Base-by-base conservation (phyloP, 2,113 vertebrate species). In the Motacilla alba region DNA sequence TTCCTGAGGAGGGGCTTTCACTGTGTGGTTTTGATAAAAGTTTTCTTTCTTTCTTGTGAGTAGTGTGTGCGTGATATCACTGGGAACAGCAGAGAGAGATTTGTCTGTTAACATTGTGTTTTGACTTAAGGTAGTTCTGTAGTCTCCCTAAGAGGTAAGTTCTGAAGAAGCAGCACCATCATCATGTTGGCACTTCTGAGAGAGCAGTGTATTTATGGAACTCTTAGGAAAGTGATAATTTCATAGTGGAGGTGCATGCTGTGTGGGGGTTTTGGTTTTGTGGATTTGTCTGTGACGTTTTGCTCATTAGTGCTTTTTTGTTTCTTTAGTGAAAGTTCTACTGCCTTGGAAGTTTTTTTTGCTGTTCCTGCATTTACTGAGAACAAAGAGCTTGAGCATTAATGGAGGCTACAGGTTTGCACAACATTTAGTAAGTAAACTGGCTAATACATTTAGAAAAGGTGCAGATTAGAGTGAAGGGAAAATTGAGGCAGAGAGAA, bases 1-100 rank as follows among this genome's bases (percentile, higher is more conserved):
- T 85, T 92, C 46, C 37, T 0, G 3, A 12, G 9, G 11, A 44
- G 22, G 28, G 46, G 33, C 76, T 66, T 80, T 66, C 37, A 26
- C 2, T 64, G 31, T 30, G 8, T 53, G 26, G 46, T 23, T 66
- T 73, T 53, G 33, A 49, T 55, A 3, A 0, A 30, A 39, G 6
- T 70, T 89, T 69, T 74, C 31, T 81, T 87, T 23, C 44, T 80
- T 21, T 58, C 17, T 23, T 63, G 17, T 67, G 55, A 55, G 35
- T n/a, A 12, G 3, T 14, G 3, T 70, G 10, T 64, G 13, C 0
- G 0, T 44, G 56, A 0, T 70, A 28, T 13, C 47, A 15, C 56
- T 67, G 62, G 43, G 33, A 69, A 27, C 12, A 33, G 12, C 2
- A 43, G 56, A 44, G 49, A 49, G 10, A 84, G 24, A 58, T 12